These are phyloP conservation scores for Ernsta delagoae DNA, from an alignment of 2,888 invertebrate genomes.

Conservation along the genomic window DNA sequence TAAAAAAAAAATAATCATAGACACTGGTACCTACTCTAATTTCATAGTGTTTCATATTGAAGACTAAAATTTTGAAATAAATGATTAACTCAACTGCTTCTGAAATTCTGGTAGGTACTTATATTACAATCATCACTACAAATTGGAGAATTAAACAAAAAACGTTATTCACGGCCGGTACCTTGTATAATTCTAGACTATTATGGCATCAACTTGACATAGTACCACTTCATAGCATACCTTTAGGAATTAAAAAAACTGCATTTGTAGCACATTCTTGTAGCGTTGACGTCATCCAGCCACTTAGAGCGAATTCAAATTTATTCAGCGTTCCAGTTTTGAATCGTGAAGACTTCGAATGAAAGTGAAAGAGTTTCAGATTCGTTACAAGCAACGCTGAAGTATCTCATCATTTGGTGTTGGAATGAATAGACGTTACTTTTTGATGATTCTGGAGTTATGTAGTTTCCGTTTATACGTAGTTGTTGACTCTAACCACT, in stretches of 20 bases:
- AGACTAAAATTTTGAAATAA: too few species aligned
- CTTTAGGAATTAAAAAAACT: conserved; percentile 10
- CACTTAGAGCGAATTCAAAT: conserved; percentile 31
- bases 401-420: conserved; percentile 13
- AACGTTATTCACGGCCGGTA: too few species aligned
- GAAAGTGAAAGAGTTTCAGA: conserved; percentile 29
- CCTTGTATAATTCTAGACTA: too few species aligned
- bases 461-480: background rate
- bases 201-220: background rate
- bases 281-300: conserved; percentile 26
- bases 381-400: conserved; percentile 23
- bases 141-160: too few species aligned
- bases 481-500: too few species aligned
- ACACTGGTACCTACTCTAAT: too few species aligned
- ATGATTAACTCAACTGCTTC: too few species aligned
- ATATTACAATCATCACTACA: too few species aligned
- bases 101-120: too few species aligned
- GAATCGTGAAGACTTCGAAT: conserved; percentile 29
- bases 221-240: background rate
- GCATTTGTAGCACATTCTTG: conserved; percentile 12
- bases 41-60: too few species aligned
- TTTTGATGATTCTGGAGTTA: background rate
- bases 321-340: conserved; percentile 32
- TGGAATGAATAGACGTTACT: conserved; percentile 5
- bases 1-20: too few species aligned